These are phyloP conservation scores for Halyomorpha halys DNA, from an alignment of 1,140 invertebrate species.

Conservation along the genomic window DNA sequence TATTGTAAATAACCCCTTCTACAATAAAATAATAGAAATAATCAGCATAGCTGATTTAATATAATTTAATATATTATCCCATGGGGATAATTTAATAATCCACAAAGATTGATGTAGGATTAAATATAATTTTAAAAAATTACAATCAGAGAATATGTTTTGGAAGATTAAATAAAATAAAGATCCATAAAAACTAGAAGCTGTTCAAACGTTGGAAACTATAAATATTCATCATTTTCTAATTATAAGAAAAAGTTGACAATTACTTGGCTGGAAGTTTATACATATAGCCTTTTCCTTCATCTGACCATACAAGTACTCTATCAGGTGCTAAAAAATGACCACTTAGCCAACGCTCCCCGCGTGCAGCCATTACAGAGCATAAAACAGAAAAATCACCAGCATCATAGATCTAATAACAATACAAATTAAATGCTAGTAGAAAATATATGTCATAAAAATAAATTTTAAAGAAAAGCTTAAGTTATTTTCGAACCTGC, in stretches of 20 bases:
- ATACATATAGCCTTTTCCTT: conserved; percentile 89
- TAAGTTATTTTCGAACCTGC: conserved; percentile 56
- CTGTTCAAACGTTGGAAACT: neutral
- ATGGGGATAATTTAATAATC: no score
- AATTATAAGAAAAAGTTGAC: neutral
- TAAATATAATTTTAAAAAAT: no score
- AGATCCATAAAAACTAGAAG: neutral
- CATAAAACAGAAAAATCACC: conserved; percentile 90
- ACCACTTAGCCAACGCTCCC: conserved; percentile 88
- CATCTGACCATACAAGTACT: conserved; percentile 86
- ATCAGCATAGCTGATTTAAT: no score
- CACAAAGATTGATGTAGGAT: no score
- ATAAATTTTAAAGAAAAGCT: no score
- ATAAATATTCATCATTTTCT: neutral
- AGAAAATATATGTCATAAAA: no score
- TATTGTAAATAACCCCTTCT: no score
- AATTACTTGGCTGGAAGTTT: conserved; percentile 86
- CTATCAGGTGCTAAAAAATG: conserved; percentile 84
- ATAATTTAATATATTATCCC: no score
- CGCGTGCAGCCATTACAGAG: conserved; percentile 67
- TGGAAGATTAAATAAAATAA: no score
- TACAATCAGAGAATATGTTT: no score
- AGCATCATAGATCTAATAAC: conserved; percentile 68
- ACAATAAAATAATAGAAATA: no score
- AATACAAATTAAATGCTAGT: neutral